Conservation (phyloP, 2,888 invertebrate genomes). For the Xanthorhoe designata region DNA sequence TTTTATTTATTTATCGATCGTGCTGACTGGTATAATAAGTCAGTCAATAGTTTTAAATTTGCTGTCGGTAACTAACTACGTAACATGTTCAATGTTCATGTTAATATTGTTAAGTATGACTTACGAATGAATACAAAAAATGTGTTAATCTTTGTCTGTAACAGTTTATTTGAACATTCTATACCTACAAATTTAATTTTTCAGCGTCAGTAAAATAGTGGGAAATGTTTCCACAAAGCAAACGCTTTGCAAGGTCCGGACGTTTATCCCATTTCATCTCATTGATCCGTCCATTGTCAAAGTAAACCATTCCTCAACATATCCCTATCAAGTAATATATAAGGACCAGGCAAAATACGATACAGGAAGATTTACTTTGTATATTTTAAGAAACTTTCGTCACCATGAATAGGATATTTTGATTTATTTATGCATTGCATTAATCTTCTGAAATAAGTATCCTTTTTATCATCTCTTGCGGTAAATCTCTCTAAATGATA, state of each 20-base stretch:
- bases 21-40: not conserved
- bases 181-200: not conserved
- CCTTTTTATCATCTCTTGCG: not conserved
- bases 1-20: too few species aligned
- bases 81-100: too few species aligned
- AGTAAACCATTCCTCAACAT: slow-evolving; percentile 5
- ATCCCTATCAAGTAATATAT: slow-evolving; percentile 6
- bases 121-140: too few species aligned
- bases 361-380: slow-evolving; percentile 1
- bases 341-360: not conserved
- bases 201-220: not conserved
- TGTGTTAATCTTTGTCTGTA: too few species aligned
- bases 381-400: not conserved
- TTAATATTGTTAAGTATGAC: too few species aligned
- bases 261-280: slow-evolving; percentile 4
- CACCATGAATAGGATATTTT: not conserved
- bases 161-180: too few species aligned
- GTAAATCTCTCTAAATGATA: not conserved
- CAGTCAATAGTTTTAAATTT: not conserved
- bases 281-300: slow-evolving; percentile 5
- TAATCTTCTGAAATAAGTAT: not conserved
- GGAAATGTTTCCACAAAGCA: not conserved
- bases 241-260: not conserved
- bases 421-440: not conserved
- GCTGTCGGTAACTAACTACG: too few species aligned